A percentile compares a stretch with the other conserved stretches of the same genome.
phyloP scores from a whole-genome alignment of 2,797 vertebrate genomes.

The Cuculus canorus region DNA sequence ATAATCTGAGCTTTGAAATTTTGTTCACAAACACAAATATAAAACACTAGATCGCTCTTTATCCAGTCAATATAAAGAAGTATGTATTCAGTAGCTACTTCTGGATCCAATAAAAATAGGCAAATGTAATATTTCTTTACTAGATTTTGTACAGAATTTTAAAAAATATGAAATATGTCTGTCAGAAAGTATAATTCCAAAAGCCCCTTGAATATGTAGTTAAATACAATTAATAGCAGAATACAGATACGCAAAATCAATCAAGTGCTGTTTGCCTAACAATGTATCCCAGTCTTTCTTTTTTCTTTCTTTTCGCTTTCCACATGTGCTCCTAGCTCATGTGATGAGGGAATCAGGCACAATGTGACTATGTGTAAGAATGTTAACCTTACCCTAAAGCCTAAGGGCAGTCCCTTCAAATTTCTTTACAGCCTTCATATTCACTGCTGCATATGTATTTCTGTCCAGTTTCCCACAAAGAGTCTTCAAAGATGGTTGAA shows the following conservation, averaged over 20 bases:
- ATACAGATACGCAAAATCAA: neutral
- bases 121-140: neutral
- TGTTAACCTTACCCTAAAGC: neutral
- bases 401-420: neutral
- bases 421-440: neutral
- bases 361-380: neutral
- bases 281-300: neutral
- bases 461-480: neutral
- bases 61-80: neutral
- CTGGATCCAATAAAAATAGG: neutral
- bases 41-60: neutral
- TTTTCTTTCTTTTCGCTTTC: neutral
- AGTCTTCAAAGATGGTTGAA: neutral
- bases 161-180: neutral
- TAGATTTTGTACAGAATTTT: neutral
- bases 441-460: neutral
- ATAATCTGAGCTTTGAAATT: neutral
- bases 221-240: neutral
- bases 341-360: neutral
- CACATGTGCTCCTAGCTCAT: neutral
- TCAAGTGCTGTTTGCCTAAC: neutral
- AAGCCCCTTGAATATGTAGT: neutral
- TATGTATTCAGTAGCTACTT: neutral
- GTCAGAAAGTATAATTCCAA: neutral
- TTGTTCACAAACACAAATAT: neutral